Evolutionary conservation across 2,888 invertebrate species (phyloP), one percentile per base, ranked within the genome.

Genomic region (Brachypterus glaber): DNA sequence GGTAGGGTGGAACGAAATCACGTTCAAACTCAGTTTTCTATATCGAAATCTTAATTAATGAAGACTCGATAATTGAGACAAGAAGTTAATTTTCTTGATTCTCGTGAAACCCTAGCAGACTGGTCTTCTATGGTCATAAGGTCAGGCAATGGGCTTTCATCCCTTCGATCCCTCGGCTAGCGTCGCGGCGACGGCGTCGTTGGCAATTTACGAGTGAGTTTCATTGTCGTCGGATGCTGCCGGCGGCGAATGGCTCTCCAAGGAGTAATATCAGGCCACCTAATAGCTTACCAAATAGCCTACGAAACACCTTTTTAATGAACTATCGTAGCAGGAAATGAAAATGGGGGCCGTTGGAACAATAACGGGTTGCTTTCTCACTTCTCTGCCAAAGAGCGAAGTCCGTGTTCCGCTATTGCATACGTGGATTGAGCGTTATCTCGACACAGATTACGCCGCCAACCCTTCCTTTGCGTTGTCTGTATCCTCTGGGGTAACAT

Each of bases 301-400:
- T 72, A 69, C 69, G 73, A 75, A 77, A 77, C 76, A 77, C 76
- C 76, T 77, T 76, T 77, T 77, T 77, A 77, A 77, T 77, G 77
- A 77, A 76, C 77, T 76, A 67, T 66, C 61, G 67, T 63, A 63
- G 61, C 62, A 62, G 66, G 66, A 67, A 67, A 67, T 67, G 67
- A 67, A 67, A 64, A 64, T 63, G 59, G 65, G 64, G 63, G 58
- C 54, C 56, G 58, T 52, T 52, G 53, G 53, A 54, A 55, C 59
- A 53, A 57, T 57, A 58, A 58, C 57, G 54, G 55, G 53, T 53
- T 45, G 43, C 41, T 46, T 44, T 40, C 31, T 50, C 42, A 45
- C 45, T 50, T 45, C 48, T 46, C 30, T 44, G 39, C 48, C n/a
- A n/a, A n/a, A n/a, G n/a, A n/a, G n/a, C n/a, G n/a, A n/a, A n/a